Conservation (phyloP, 2,113 vertebrate genomes). For the Ahaetulla prasina region DNA sequence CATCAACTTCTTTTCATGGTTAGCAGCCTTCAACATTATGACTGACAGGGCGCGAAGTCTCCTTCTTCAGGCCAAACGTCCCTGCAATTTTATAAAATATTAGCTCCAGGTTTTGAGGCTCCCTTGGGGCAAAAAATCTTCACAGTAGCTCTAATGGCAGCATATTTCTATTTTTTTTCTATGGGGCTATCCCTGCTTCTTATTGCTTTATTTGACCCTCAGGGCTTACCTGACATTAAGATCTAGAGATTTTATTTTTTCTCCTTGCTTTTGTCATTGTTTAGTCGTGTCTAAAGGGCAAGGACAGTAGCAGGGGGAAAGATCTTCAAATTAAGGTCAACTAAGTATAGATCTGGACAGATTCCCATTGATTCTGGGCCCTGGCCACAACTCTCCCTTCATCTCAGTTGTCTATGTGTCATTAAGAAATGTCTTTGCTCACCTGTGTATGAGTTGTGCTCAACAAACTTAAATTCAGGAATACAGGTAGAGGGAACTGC, state of each 20-base stretch:
- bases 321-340: neutral
- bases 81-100: neutral
- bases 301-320: neutral
- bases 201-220: neutral
- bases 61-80: neutral
- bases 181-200: neutral
- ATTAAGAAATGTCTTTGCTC: neutral
- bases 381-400: neutral
- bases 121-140: neutral
- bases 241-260: neutral
- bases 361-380: neutral
- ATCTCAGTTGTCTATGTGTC: neutral
- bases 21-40: neutral
- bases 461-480: neutral
- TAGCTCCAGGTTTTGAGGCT: neutral
- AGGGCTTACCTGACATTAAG: neutral
- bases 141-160: neutral
- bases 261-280: neutral
- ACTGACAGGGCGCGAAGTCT: neutral
- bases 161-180: neutral
- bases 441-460: neutral
- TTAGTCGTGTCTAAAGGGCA: neutral
- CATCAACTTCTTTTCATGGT: accelerated
- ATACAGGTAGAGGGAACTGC: neutral
- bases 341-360: neutral